Base-by-base conservation (phyloP, 2,888 invertebrate genomes). In the Leptinotarsa haldemani region DNA sequence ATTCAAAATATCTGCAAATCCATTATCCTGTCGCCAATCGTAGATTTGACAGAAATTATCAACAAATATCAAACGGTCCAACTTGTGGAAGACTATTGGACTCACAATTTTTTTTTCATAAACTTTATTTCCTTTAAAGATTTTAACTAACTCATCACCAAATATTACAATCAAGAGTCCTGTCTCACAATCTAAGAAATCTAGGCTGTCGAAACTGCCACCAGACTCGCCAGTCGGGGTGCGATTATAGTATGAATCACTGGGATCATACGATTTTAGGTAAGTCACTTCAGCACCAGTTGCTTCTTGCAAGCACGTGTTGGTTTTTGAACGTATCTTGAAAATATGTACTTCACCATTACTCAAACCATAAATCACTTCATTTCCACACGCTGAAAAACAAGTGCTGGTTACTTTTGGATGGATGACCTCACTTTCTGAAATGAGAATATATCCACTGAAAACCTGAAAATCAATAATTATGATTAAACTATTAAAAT, bases 331-430 rank as follows among this genome's bases (percentile, higher is more conserved):
- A 67, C 82, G 82, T 58, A 84, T 80, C 50, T 83, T 80, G 74
- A 82, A 85, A 50, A 80, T 79, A 9, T 77, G 78, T 1, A 87
- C 79, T 53, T 82, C 74, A 3, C 87, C 87, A 69, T 79, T 82
- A 71, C 80, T 80, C 50, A 84, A 78, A 16, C 86, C 86, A 46
- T 84, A 83, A 47, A 84, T 81, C n/a, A 86, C 78, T 71, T 80
- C 79, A 69, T 83, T 82, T 7, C 85, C 86, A 68, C 82, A 82
- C n/a, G 78, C 74, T 4, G 85, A 84, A 74, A 87, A 85, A 58
- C 82, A 80, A 16, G 84, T 80, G 61, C 80, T 80, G n/a, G 79
- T 85, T 61, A 85, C 81, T 25, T 78, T 69, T 2, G 79, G 77
- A 5, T 64, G 25, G 40, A 83, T 74, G 5, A 52, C 64, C 5